Evolutionary conservation across 2,888 invertebrate genomes (phyloP).

Genomic region (Prosopocoilus inquinatus): DNA sequence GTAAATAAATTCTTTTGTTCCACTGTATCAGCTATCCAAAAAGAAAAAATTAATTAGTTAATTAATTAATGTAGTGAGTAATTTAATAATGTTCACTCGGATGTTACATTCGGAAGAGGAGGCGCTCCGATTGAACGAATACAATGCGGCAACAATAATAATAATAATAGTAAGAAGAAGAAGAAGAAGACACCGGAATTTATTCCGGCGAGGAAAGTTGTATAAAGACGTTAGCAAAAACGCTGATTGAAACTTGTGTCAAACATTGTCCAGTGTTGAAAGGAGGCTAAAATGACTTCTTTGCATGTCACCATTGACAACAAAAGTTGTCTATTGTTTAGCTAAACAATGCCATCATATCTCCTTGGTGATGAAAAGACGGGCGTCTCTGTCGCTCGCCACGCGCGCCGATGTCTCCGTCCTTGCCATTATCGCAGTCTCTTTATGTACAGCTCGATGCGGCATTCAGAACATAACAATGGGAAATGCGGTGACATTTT

Average conservation of each 20-base stretch:
- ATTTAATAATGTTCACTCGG: too few species aligned
- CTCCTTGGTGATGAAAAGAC: constrained; percentile 46
- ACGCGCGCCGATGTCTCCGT: constrained; percentile 29
- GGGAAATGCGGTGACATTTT: constrained; percentile 47
- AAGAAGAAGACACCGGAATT: not conserved
- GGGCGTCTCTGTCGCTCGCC: constrained; percentile 28
- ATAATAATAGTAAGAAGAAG: too few species aligned
- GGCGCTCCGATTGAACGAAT: too few species aligned
- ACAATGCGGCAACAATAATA: too few species aligned
- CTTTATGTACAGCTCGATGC: constrained; percentile 46
- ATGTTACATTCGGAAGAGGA: too few species aligned
- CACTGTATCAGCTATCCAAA: too few species aligned
- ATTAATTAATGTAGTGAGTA: too few species aligned
- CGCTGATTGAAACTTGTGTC: constrained; percentile 45
- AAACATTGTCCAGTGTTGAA: constrained; percentile 43
- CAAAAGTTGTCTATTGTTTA: constrained; percentile 49
- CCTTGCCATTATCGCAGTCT: constrained; percentile 44
- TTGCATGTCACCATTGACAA: constrained; percentile 49
- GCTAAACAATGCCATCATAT: constrained; percentile 49
- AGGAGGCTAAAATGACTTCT: constrained; percentile 47
- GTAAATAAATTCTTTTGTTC: too few species aligned
- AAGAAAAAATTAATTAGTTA: too few species aligned
- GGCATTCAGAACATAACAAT: constrained; percentile 46
- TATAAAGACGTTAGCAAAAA: constrained; percentile 34
- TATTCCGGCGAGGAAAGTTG: constrained; percentile 24